Conservation (phyloP, 2,113 vertebrate species). For the Bufo gargarizans region DNA sequence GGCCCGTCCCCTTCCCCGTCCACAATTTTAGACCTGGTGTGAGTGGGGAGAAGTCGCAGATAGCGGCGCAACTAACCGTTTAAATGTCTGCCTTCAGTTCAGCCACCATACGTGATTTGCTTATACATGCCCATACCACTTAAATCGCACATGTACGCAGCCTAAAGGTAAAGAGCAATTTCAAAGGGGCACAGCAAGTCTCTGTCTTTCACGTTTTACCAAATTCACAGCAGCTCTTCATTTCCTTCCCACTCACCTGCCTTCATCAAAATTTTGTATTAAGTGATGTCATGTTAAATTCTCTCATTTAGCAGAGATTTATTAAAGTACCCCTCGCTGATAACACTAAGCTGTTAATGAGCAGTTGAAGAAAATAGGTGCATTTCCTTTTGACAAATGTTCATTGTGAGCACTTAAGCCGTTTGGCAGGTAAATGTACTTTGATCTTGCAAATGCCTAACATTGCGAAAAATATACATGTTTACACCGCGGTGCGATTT, state of each 20-base stretch:
- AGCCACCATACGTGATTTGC: no score
- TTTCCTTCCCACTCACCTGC: conserved; percentile 1
- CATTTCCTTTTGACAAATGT: conserved; percentile 27
- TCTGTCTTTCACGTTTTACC: background rate
- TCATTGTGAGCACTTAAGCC: conserved; percentile 40
- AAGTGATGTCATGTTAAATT: conserved; percentile 28
- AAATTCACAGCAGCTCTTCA: background rate
- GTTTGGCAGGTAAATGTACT: conserved; percentile 33
- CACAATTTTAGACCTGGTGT: no score
- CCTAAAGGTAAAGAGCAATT: background rate
- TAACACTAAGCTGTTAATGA: conserved; percentile 32
- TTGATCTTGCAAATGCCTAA: conserved; percentile 31
- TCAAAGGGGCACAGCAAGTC: background rate
- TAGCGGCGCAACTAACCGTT: no score
- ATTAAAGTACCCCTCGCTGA: conserved; percentile 38
- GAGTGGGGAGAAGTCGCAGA: no score
- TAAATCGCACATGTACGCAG: no score
- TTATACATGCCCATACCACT: no score
- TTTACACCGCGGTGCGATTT: conserved; percentile 43
- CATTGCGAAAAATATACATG: conserved; percentile 40
- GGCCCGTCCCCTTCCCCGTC: no score
- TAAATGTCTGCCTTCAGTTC: no score
- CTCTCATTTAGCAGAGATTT: conserved; percentile 28
- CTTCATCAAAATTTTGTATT: conserved; percentile 1
- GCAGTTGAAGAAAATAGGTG: conserved; percentile 19